Evolutionary conservation across 1,140 invertebrate species (phyloP).

Genomic region (Palaemon carinicauda): DNA sequence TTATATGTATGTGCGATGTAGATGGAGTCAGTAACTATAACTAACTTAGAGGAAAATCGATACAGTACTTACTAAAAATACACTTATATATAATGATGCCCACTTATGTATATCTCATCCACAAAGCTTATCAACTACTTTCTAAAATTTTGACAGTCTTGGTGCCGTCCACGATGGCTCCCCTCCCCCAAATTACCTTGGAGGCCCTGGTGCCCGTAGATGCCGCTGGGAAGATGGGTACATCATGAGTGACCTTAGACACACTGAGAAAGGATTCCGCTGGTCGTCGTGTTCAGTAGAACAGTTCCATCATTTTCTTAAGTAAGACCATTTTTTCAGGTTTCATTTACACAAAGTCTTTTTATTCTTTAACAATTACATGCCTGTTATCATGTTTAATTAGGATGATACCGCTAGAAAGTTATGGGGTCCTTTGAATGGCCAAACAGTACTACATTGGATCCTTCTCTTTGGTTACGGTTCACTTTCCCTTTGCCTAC

Average conservation of each 20-base stretch:
- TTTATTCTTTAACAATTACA: slow-evolving; percentile 61
- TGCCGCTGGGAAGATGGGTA: slow-evolving; percentile 96
- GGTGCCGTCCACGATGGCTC: slow-evolving; percentile 95
- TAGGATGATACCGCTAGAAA: no score
- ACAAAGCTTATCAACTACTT: not conserved
- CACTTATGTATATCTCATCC: not conserved
- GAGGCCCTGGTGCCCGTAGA: slow-evolving; percentile 93
- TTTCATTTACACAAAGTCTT: not conserved
- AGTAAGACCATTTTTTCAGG: slow-evolving; percentile 73
- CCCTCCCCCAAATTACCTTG: slow-evolving; percentile 90
- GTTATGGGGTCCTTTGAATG: no score
- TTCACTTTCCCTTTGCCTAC: no score
- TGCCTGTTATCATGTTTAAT: not conserved
- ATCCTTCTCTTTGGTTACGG: no score
- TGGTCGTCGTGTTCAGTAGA: slow-evolving; percentile 94
- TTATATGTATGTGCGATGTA: no score
- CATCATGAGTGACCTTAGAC: slow-evolving; percentile 93
- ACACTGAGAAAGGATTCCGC: slow-evolving; percentile 92
- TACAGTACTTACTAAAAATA: no score
- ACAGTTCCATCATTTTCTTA: slow-evolving; percentile 94
- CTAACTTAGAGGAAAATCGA: no score
- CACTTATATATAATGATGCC: no score
- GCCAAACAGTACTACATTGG: no score
- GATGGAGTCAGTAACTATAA: no score
- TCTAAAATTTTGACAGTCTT: slow-evolving; percentile 70